Evolutionary conservation across 2,113 vertebrate species (phyloP), one percentile per base, ranked within the genome.

Genomic region (Zosterops lateralis): DNA sequence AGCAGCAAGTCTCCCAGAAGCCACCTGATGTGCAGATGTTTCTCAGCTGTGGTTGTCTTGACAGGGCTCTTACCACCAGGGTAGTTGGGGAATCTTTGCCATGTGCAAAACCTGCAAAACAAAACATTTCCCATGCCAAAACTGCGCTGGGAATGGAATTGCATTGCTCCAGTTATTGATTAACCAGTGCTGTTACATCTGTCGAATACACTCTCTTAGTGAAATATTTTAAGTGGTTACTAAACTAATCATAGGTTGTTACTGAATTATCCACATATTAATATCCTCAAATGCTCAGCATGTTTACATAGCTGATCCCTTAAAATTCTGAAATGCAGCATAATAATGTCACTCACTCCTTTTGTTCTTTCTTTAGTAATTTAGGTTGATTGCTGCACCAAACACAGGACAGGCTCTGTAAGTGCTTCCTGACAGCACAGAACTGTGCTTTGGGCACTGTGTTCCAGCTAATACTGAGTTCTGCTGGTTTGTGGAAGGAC

Each of bases 21-120:
- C 58, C 85, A 83, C 89, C 84, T 89, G 89, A 95, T 3, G 3
- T 70, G 79, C 92, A 95, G 88, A 90, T 94, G 93, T 88, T 87
- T 58, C 50, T 84, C 25, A 56, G 84, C 65, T 92, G 80, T 50
- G 31, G 32, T 51, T 64, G 45, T 70, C 38, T 38, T 77, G 34
- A 58, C 29, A 26, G 45, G 50, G 60, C 87, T 91, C 21, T 61
- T 54, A 28, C 38, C 5, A 6, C 25, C 42, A 4, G 6, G 2
- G 29, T 60, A 38, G 31, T 12, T 90, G 64, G 64, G 48, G 68
- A 45, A n/a, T 45, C 76, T 75, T 48, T 58, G 51, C 57, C 53
- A 15, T 47, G 58, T 57, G 73, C 62, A 68, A 56, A 89, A 66
- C 29, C 61, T 87, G 65, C 70, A 24, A 53, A 92, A 62, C 88